Evolutionary conservation across 2,113 vertebrate species (phyloP).

Genomic region (Maccullochella peelii): DNA sequence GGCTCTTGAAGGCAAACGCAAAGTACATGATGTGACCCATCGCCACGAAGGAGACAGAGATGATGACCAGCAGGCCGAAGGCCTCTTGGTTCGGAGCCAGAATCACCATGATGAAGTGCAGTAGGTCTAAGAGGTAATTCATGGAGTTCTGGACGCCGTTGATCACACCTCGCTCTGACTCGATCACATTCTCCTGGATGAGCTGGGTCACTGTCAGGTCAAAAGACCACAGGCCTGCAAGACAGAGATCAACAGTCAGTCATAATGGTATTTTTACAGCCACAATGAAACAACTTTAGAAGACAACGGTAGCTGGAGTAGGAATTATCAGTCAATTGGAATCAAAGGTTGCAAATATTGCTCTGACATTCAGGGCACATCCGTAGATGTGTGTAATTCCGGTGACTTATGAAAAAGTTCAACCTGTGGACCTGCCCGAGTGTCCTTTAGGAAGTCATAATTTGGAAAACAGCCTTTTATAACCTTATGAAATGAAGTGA

Average conservation of each 20-base stretch:
- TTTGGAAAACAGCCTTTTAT: neutral
- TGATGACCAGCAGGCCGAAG: constrained; percentile 95
- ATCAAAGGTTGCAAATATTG: constrained; percentile 78
- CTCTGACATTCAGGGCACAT: constrained; percentile 21
- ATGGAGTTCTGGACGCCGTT: constrained; percentile 99
- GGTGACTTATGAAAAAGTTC: constrained; percentile 20
- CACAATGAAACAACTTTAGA: constrained; percentile 26
- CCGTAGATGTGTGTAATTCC: neutral
- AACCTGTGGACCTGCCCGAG: constrained; percentile 8
- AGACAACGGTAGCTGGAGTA: neutral
- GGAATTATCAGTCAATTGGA: constrained; percentile 38
- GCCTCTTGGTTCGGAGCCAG: constrained; percentile 96
- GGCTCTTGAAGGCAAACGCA: constrained; percentile 91
- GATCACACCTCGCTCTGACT: constrained; percentile 96
- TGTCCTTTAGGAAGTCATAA: constrained; percentile 27
- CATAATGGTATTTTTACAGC: constrained; percentile 40
- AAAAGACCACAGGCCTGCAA: constrained; percentile 96
- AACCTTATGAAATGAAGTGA: constrained; percentile 32
- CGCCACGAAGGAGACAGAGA: constrained; percentile 97
- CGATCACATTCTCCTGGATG: constrained; percentile 96
- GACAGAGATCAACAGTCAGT: constrained; percentile 33
- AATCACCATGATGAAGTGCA: constrained; percentile 99
- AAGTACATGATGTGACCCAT: constrained; percentile 99
- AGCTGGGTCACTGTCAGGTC: constrained; percentile 98
- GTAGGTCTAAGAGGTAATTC: constrained; percentile 98